These are phyloP conservation scores for Hystrix cristata DNA, from an alignment of 2,113 vertebrate genomes.

Conservation along the genomic window DNA sequence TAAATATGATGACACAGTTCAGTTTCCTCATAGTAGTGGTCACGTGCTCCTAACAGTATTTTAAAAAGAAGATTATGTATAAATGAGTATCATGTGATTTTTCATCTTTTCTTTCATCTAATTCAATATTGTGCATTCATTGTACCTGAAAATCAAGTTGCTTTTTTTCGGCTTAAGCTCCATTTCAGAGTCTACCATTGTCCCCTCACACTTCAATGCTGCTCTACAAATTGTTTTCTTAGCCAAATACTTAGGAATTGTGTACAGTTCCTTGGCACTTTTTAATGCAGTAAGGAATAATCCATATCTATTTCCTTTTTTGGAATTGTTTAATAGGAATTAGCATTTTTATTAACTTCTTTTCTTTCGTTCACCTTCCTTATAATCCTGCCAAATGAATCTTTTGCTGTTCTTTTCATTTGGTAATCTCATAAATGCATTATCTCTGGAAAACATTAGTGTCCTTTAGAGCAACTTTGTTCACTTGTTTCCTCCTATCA, in stretches of 20 bases:
- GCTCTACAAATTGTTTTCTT: not conserved
- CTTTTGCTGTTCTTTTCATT: not conserved
- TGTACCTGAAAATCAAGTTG: not conserved
- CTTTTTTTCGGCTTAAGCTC: not conserved
- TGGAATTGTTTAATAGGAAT: not conserved
- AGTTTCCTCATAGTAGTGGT: not conserved
- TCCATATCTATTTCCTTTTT: not conserved
- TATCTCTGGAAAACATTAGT: not conserved
- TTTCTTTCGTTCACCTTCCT: not conserved
- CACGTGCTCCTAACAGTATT: not conserved
- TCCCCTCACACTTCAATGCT: not conserved
- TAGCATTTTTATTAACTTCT: not conserved
- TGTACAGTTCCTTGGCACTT: not conserved
- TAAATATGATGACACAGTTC: not conserved
- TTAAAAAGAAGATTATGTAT: not conserved
- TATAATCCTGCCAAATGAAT: slow-evolving; percentile 30
- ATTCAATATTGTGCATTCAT: not conserved
- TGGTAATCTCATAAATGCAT: not conserved
- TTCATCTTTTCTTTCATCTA: not conserved
- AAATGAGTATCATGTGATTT: not conserved
- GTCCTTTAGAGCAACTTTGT: not conserved
- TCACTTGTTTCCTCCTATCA: not conserved
- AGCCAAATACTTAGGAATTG: not conserved
- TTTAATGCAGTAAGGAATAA: not conserved
- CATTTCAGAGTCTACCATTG: not conserved